A percentile compares a stretch with the other conserved stretches of the same genome.
phyloP scores from a whole-genome alignment of 2,888 invertebrate genomes.

The Macrophya annulata region DNA sequence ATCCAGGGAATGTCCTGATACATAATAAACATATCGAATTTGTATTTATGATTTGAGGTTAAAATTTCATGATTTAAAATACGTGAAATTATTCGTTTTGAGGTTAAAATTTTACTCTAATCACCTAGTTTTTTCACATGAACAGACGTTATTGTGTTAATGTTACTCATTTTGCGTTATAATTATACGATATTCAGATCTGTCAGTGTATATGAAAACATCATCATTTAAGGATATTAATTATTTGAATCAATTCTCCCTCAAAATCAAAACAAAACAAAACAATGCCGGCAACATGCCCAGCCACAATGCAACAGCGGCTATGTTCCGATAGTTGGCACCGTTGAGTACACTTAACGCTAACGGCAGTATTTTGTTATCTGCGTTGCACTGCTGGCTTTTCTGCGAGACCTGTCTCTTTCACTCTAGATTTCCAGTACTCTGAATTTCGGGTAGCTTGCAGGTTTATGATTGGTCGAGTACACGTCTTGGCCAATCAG shows the following conservation, averaged over 20 bases:
- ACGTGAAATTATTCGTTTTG: not conserved
- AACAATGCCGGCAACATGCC: not conserved
- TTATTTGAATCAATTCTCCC: constrained; percentile 1
- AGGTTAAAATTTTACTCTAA: not conserved
- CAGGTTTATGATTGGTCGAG: no score
- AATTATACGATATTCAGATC: not conserved
- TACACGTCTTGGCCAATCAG: no score
- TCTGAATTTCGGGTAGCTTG: no score
- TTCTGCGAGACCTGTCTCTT: no score
- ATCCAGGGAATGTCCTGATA: constrained; percentile 81
- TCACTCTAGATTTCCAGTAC: no score
- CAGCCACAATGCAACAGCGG: no score
- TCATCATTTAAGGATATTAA: not conserved
- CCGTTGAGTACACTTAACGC: no score
- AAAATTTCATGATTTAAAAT: not conserved
- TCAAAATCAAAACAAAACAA: not conserved
- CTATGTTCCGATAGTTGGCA: no score
- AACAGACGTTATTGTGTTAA: constrained; percentile 67
- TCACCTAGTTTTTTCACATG: constrained; percentile 73
- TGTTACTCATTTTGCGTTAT: constrained; percentile 65
- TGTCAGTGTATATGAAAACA: not conserved
- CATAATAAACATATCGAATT: constrained; percentile 41
- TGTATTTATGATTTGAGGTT: not conserved
- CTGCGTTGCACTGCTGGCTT: no score
- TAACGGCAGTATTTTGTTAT: no score